Percentiles rank a stretch among this genome's conserved stretches.
Conservation (phyloP, 2,888 invertebrate genomes). For the Sminthurinus aureus region DNA sequence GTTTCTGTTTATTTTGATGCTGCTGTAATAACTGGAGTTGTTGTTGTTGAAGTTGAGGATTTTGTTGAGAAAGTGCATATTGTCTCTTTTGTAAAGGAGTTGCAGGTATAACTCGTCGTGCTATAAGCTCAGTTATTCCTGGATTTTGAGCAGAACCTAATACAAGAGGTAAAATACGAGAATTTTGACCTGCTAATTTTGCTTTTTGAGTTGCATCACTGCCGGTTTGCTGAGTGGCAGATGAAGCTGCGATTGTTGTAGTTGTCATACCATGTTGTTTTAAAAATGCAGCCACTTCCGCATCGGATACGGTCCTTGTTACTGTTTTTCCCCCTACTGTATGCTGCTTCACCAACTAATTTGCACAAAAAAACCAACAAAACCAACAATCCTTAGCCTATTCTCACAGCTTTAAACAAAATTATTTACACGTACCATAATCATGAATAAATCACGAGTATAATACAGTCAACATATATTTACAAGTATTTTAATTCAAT, state of each 20-base stretch:
- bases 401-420: neutral
- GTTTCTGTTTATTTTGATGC: slow-evolving; percentile 36
- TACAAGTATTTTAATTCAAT: too few species aligned
- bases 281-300: slow-evolving; percentile 54
- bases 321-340: slow-evolving; percentile 58
- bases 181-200: slow-evolving; percentile 19
- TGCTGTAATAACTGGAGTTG: slow-evolving; percentile 44
- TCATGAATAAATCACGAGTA: too few species aligned
- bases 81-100: slow-evolving; percentile 31
- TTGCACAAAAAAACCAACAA: slow-evolving; percentile 16
- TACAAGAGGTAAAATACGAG: neutral
- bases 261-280: slow-evolving; percentile 54
- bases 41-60: slow-evolving; percentile 41
- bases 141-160: slow-evolving; percentile 14
- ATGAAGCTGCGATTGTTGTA: neutral
- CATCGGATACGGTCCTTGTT: slow-evolving; percentile 55
- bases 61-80: slow-evolving; percentile 33
- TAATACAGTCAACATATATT: too few species aligned
- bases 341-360: slow-evolving; percentile 57
- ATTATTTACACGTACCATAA: too few species aligned
- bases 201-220: slow-evolving; percentile 42
- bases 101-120: neutral
- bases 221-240: slow-evolving; percentile 16
- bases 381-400: slow-evolving; percentile 25
- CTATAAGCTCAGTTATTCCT: slow-evolving; percentile 13